Base-by-base conservation (phyloP, 2,113 vertebrate species). In the Poecile atricapillus region DNA sequence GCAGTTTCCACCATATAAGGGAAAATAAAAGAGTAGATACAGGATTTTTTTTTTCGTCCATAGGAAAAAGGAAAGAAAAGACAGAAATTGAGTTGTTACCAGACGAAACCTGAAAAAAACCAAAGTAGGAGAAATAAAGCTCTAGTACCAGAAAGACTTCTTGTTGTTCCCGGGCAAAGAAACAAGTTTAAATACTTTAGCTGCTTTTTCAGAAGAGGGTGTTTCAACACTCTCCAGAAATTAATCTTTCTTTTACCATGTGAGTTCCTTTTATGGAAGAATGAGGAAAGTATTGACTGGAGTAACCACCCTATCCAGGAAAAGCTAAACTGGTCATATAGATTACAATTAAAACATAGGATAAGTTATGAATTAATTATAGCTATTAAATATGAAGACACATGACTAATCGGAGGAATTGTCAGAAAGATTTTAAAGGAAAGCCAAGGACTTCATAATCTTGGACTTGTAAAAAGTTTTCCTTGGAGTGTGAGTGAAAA, bases 331-430 rank as follows among this genome's bases (percentile, higher is more conserved):
- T 86, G 52, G 65, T 83, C 37, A 33, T 47, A 37, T 52, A 74
- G 71, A 70, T 81, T 8, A 3, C 58, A 71, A 28, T 83, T 85
- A 80, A 70, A 77, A 21, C 43, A 77, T 21, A 59, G 59, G 71
- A 59, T 86, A 86, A 94, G 90, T 86, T 50, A 86, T 52, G 4
- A 89, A 74, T 93, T 94, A 93, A 83, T 93, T 63, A 81, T n/a
- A 90, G 50, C 47, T 92, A 87, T 93, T 95, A 92, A 90, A 81
- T 74, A 75, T 67, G 89, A 89, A 94, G 76, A 92, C 7, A 8
- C 15, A 44, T 83, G 43, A 89, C 55, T 92, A 93, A 84, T 44
- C 70, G 52, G 39, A 83, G 27, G 35, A 95, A 67, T 39, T 86
- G 52, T 33, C 71, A 94, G 50, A 50, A 79, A 86, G 43, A 81